Evolutionary conservation across 2,797 vertebrate species (phyloP).

Genomic region (Peromyscus nudipes): DNA sequence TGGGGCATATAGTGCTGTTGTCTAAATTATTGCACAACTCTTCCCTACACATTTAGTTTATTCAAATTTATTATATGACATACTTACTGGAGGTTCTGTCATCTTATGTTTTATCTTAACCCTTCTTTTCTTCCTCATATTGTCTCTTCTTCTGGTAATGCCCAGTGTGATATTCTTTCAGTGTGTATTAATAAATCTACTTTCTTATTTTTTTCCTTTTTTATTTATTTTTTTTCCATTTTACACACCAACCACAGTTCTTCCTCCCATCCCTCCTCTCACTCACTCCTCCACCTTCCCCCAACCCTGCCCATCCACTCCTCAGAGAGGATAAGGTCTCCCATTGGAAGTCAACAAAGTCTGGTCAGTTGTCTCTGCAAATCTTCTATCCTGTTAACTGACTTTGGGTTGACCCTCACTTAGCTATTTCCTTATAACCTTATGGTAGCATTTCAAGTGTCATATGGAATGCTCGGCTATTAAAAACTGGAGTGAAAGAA

Average conservation of each 20-base stretch:
- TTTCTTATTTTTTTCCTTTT: neutral
- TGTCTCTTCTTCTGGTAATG: neutral
- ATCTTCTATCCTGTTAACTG: neutral
- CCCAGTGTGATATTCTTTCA: neutral
- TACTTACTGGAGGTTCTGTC: neutral
- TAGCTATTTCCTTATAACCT: neutral
- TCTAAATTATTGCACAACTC: neutral
- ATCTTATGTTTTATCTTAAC: neutral
- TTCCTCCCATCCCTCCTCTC: too few species aligned
- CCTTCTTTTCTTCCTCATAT: neutral
- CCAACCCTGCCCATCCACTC: too few species aligned
- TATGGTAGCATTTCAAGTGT: neutral
- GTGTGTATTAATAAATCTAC: neutral
- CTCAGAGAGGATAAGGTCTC: too few species aligned
- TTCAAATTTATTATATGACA: neutral
- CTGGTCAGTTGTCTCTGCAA: too few species aligned
- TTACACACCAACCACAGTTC: too few species aligned
- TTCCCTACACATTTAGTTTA: neutral
- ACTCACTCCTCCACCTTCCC: too few species aligned
- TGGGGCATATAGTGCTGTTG: neutral
- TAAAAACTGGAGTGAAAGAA: neutral
- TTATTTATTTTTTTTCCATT: too few species aligned
- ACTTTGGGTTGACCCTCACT: neutral
- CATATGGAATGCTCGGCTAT: neutral
- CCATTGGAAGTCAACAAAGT: too few species aligned